phyloP scores from a whole-genome alignment of 1,140 invertebrate genomes.

The Bacillus rossius region DNA sequence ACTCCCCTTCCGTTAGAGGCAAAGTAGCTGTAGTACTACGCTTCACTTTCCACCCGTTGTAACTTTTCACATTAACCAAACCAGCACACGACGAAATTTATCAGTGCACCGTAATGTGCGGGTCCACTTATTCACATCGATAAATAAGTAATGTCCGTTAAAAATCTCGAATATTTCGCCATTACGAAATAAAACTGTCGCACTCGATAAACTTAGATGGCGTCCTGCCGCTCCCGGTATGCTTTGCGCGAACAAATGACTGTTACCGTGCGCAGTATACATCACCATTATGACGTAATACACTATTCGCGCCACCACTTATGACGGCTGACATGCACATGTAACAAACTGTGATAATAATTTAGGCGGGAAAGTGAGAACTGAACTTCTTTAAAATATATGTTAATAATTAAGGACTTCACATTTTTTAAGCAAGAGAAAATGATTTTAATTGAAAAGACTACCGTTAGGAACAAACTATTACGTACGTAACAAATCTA shows the following conservation, averaged over 20 bases:
- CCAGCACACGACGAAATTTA: neutral
- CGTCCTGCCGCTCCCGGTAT: slow-evolving; percentile 18
- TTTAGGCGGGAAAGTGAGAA: no score
- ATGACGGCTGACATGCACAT: neutral
- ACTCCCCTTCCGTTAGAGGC: slow-evolving; percentile 15
- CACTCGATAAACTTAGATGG: slow-evolving; percentile 21
- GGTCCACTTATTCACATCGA: slow-evolving; percentile 13
- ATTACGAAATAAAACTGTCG: slow-evolving; percentile 22
- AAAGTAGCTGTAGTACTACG: slow-evolving; percentile 7
- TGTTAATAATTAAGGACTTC: no score
- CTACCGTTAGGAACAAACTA: no score
- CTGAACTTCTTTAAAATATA: no score
- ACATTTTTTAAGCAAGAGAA: no score
- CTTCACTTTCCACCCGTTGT: neutral
- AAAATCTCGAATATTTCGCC: slow-evolving; percentile 19
- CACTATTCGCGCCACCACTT: slow-evolving; percentile 1
- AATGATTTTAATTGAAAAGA: no score
- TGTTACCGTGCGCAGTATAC: slow-evolving; percentile 16
- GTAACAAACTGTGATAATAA: no score
- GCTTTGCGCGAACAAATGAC: slow-evolving; percentile 19
- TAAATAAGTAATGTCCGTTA: slow-evolving; percentile 17
- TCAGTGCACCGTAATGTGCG: neutral
- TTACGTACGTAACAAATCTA: no score
- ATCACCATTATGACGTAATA: slow-evolving; percentile 16
- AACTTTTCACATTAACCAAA: neutral